A percentile compares a stretch with the other conserved stretches of the same genome.
phyloP scores from a whole-genome alignment of 2,797 vertebrate genomes.

The Odontamblyopus lacepedii region DNA sequence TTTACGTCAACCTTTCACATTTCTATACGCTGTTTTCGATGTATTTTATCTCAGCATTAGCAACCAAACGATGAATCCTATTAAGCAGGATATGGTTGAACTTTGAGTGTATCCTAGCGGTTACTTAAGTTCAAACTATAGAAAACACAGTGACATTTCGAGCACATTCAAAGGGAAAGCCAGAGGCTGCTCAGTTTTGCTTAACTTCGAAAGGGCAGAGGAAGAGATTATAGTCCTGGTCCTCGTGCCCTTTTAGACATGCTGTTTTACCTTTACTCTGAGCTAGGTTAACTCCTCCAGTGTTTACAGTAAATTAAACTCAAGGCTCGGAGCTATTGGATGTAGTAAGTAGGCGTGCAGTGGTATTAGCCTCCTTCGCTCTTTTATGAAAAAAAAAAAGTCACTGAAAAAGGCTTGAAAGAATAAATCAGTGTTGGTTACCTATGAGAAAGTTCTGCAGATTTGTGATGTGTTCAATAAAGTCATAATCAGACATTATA shows the following conservation, averaged over 20 bases:
- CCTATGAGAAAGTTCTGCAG: too few relatives aligned
- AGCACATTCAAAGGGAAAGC: background rate
- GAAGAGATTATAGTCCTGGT: background rate
- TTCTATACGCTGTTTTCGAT: background rate
- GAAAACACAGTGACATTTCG: constrained; percentile 9
- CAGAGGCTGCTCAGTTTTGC: background rate
- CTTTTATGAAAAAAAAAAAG: background rate
- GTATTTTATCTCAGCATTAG: background rate
- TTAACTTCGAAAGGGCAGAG: constrained; percentile 8
- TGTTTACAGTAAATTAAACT: constrained; percentile 4
- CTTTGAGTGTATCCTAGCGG: background rate
- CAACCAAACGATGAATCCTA: background rate
- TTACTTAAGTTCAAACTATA: background rate
- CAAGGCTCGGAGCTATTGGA: background rate
- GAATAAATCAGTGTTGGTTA: background rate
- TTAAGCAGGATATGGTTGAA: background rate
- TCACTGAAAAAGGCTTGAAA: background rate
- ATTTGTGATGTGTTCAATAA: too few relatives aligned
- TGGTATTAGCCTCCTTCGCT: background rate
- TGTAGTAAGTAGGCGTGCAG: background rate
- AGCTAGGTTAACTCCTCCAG: background rate
- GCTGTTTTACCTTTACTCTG: constrained; percentile 5
- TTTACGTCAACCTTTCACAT: background rate
- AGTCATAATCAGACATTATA: too few relatives aligned
- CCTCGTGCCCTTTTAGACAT: constrained; percentile 2